A percentile compares a stretch with the other conserved stretches of the same genome.
Evolutionary conservation across 1,140 invertebrate genomes (phyloP).

Genomic region (Hycleus phaleratus): DNA sequence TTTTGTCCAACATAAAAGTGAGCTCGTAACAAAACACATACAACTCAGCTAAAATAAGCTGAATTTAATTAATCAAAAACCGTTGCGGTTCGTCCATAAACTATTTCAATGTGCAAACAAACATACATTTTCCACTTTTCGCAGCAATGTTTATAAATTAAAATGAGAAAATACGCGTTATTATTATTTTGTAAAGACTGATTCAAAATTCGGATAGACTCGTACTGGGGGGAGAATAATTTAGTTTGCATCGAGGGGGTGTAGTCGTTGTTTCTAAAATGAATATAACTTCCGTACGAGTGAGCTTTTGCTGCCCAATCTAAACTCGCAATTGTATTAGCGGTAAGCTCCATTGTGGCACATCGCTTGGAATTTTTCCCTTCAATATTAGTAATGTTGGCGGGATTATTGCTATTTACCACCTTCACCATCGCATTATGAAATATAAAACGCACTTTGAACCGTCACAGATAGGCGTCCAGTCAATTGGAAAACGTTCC

Average conservation of each 20-base stretch:
- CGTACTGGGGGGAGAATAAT: slow-evolving; percentile 27
- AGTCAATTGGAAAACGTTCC: no score
- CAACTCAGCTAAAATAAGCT: slow-evolving; percentile 8
- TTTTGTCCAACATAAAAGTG: slow-evolving; percentile 10
- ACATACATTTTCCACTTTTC: slow-evolving; percentile 8
- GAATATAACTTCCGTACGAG: slow-evolving; percentile 35
- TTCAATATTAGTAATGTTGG: no score
- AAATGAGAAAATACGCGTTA: no score
- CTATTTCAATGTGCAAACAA: slow-evolving; percentile 12
- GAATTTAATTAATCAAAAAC: slow-evolving; percentile 20
- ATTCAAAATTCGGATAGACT: background rate
- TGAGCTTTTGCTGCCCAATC: slow-evolving; percentile 34
- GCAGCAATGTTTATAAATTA: slow-evolving; percentile 4
- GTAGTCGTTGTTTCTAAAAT: slow-evolving; percentile 26
- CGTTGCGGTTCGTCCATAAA: slow-evolving; percentile 14
- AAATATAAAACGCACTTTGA: no score
- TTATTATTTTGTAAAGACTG: background rate
- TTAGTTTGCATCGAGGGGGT: slow-evolving; percentile 25
- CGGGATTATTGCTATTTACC: no score
- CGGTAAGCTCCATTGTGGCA: slow-evolving; percentile 33
- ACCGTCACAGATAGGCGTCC: no score
- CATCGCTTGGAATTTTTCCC: background rate
- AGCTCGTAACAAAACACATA: slow-evolving; percentile 3
- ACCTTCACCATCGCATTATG: no score
- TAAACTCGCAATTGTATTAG: slow-evolving; percentile 37